Conservation (phyloP, 2,113 vertebrate genomes). For the Lynx canadensis region DNA sequence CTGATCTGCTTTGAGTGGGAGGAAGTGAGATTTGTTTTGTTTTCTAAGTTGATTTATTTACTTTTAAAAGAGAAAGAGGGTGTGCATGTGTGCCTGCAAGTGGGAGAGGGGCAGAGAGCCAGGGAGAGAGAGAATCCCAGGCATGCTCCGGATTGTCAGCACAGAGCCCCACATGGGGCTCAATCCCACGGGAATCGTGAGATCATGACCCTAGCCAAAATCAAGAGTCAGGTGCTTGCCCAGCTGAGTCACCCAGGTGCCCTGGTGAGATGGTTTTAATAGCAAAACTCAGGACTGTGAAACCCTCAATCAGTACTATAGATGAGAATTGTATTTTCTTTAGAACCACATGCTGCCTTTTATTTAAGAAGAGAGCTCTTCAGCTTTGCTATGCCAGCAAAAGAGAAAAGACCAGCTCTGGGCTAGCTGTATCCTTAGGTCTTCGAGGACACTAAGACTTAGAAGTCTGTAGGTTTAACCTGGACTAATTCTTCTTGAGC, state of each 20-base stretch:
- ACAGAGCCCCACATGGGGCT: no score
- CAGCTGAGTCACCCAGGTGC: no score
- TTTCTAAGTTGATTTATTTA: no score
- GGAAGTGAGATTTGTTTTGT: background rate
- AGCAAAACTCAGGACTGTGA: background rate
- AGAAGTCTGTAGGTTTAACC: slow-evolving; percentile 59
- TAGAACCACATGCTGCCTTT: background rate
- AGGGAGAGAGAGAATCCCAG: no score
- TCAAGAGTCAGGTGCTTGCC: no score
- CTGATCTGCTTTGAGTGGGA: background rate
- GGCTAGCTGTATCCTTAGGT: slow-evolving; percentile 65
- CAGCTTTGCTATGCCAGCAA: slow-evolving; percentile 48
- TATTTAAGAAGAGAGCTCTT: slow-evolving; percentile 62
- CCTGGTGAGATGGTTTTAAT: background rate
- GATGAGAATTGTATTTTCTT: background rate
- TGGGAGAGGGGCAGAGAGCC: no score
- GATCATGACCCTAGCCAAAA: no score
- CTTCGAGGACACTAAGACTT: slow-evolving; percentile 34
- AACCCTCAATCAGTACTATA: background rate
- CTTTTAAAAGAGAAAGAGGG: no score
- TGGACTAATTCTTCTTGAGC: slow-evolving; percentile 39
- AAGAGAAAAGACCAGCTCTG: slow-evolving; percentile 50
- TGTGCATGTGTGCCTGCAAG: no score
- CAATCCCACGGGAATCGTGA: no score
- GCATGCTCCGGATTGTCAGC: no score